Evolutionary conservation across 1,140 invertebrate genomes (phyloP).

Genomic region (Augochlora pura): DNA sequence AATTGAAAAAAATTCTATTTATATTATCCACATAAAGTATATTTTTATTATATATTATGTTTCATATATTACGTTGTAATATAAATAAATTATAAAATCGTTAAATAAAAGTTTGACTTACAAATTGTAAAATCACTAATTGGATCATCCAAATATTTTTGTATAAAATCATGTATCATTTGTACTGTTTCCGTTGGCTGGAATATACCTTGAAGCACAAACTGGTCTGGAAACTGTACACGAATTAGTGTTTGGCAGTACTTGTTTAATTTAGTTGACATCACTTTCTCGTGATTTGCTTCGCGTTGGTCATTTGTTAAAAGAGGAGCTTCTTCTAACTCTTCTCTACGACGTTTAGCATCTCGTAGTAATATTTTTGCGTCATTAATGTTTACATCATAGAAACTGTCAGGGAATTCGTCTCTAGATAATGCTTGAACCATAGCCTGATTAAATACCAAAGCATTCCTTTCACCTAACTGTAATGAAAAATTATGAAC

Average conservation of each 20-base stretch:
- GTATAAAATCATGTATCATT: slow-evolving; percentile 86
- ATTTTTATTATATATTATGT: too few species aligned
- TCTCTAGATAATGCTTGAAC: slow-evolving; percentile 80
- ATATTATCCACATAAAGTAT: too few species aligned
- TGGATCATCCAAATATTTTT: slow-evolving; percentile 83
- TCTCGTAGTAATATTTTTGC: slow-evolving; percentile 86
- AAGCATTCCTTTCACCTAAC: slow-evolving; percentile 86
- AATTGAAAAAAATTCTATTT: too few species aligned
- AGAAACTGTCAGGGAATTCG: slow-evolving; percentile 91
- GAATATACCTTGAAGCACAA: slow-evolving; percentile 90
- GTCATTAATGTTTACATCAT: slow-evolving; percentile 90
- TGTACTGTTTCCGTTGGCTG: slow-evolving; percentile 85
- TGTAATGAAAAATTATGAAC: slow-evolving; percentile 64
- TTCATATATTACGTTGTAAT: too few species aligned
- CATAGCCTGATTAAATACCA: slow-evolving; percentile 85
- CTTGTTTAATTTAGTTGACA: slow-evolving; percentile 82
- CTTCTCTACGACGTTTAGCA: slow-evolving; percentile 83
- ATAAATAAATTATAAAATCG: too few species aligned
- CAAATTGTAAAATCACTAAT: slow-evolving; percentile 86
- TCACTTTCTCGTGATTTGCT: slow-evolving; percentile 83
- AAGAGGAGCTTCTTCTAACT: slow-evolving; percentile 85
- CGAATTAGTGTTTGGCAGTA: slow-evolving; percentile 89
- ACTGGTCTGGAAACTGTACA: slow-evolving; percentile 89
- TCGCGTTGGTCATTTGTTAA: slow-evolving; percentile 84
- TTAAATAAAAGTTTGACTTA: slow-evolving; percentile 64